These are phyloP conservation scores for Turritopsis dohrnii DNA, from an alignment of 30 jellyfish, hydroid and myxozoan species.

Conservation along the genomic window DNA sequence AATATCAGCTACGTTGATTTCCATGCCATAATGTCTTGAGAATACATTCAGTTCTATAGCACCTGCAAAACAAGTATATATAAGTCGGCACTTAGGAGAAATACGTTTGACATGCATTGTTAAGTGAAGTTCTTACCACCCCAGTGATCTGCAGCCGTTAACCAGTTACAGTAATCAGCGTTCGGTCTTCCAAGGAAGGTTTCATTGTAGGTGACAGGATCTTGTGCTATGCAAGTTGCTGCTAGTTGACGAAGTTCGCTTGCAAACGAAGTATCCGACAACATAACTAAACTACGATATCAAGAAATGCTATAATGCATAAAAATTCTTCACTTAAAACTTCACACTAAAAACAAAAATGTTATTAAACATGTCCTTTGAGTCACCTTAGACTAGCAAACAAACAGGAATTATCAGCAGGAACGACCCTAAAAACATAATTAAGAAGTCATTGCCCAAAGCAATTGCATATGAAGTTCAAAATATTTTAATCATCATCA, in stretches of 20 bases:
- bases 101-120: not conserved
- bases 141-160: conserved; percentile 57
- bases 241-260: conserved; percentile 51
- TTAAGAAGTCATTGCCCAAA: not conserved
- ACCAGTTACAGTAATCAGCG: conserved; percentile 72
- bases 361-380: not conserved
- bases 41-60: conserved; percentile 77
- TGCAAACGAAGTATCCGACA: conserved; percentile 51
- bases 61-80: conserved; percentile 37
- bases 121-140: conserved; percentile 52
- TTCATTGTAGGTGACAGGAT: conserved; percentile 60
- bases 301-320: not conserved
- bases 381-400: conserved; percentile 83
- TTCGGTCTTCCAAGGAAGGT: conserved; percentile 69
- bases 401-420: conserved; percentile 88
- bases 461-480: not conserved
- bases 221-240: conserved; percentile 57
- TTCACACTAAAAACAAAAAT: not conserved
- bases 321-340: conserved; percentile 26
- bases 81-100: not conserved
- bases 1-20: conserved; percentile 78
- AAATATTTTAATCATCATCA: not conserved
- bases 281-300: conserved; percentile 21
- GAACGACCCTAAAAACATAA: conserved; percentile 52
- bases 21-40: conserved; percentile 50